A percentile compares a stretch with the other conserved stretches of the same genome.
Evolutionary conservation across 37 sponge, comb jelly and placozoan species (phyloP).

Genomic region (Theonella swinhoei): DNA sequence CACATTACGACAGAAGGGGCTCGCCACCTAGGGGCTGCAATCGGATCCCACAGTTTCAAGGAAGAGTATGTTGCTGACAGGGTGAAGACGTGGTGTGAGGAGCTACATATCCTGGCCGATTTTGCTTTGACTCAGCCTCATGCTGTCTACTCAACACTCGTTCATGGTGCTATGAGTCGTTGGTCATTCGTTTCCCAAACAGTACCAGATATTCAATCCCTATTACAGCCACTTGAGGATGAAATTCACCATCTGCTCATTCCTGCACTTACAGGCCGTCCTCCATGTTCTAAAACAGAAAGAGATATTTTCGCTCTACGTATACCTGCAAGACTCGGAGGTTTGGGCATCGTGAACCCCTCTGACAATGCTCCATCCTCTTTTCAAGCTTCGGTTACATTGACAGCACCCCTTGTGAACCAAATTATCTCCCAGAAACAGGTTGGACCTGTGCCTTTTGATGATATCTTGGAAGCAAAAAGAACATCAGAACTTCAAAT

Average conservation of each 20-base stretch:
- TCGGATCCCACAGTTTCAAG: slow-evolving; percentile 6
- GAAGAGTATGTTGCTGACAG: slow-evolving; percentile 2
- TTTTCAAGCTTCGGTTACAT: slow-evolving; percentile 1
- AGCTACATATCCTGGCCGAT: not conserved
- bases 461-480: no score
- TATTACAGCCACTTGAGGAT: slow-evolving; percentile 20
- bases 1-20: no score
- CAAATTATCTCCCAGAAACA: no score
- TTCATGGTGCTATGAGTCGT: slow-evolving; percentile 4
- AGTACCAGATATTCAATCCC: slow-evolving; percentile 1
- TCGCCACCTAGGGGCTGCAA: no score
- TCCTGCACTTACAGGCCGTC: slow-evolving; percentile 24
- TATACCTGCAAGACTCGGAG: slow-evolving; percentile 19
- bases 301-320: slow-evolving; percentile 32
- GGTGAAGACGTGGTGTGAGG: not conserved
- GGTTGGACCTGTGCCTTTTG: no score
- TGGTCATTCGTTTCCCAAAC: slow-evolving; percentile 18
- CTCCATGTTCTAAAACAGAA: slow-evolving; percentile 4
- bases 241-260: slow-evolving; percentile 11
- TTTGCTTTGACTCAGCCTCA: slow-evolving; percentile 19
- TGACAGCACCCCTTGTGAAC: no score
- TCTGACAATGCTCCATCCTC: not conserved
- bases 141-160: slow-evolving; percentile 3
- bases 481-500: no score
- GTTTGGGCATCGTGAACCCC: slow-evolving; percentile 23